Conservation (phyloP, 2,113 vertebrate genomes). For the Theristicus caerulescens region DNA sequence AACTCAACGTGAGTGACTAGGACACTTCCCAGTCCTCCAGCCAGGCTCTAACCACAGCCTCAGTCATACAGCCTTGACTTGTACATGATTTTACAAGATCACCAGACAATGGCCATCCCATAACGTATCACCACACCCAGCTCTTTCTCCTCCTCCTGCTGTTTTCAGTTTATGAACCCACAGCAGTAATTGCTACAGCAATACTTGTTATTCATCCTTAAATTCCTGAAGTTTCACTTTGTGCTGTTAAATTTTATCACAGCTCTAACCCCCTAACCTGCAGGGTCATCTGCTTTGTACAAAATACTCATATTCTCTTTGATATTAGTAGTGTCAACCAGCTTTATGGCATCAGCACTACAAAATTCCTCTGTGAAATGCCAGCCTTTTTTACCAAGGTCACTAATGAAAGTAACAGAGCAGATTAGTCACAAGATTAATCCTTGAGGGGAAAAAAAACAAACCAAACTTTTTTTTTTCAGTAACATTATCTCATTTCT, state of each 20-base stretch:
- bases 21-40: not conserved
- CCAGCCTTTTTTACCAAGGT: not conserved
- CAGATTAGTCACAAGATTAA: not conserved
- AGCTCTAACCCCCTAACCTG: not conserved
- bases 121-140: not conserved
- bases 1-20: accelerated
- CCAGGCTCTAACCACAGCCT: not conserved
- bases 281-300: not conserved
- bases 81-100: not conserved
- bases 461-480: not conserved
- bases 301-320: not conserved
- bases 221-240: not conserved
- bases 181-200: not conserved
- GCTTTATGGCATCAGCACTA: not conserved
- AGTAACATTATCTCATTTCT: not conserved
- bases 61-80: not conserved
- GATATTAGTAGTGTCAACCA: not conserved
- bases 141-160: not conserved
- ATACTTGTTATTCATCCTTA: not conserved
- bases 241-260: not conserved
- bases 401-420: not conserved
- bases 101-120: not conserved
- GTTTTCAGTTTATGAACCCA: not conserved
- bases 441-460: not conserved
- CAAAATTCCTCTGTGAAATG: not conserved